Evolutionary conservation across 2,797 vertebrate genomes (phyloP).

Genomic region (Apogon talboti): DNA sequence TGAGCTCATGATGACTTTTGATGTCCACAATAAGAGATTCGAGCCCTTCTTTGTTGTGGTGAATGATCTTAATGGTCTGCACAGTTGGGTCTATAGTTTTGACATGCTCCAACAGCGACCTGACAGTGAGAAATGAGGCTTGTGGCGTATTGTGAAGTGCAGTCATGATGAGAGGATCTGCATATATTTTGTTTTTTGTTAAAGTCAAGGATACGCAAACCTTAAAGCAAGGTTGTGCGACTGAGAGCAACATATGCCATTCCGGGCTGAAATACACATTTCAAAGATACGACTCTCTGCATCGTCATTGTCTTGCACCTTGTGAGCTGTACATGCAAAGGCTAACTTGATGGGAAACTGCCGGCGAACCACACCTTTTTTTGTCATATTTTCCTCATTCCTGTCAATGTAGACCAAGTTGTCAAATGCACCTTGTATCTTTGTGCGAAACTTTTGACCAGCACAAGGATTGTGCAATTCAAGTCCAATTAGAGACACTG

Average conservation of each 20-base stretch:
- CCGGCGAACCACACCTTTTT: fast-evolving
- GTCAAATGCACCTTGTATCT: background rate
- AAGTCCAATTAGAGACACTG: background rate
- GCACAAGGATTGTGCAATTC: background rate
- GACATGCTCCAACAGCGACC: background rate
- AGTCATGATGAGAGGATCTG: background rate
- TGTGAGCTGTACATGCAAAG: slow-evolving; percentile 2
- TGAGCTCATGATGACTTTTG: background rate
- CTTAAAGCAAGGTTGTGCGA: background rate
- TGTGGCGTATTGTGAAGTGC: background rate
- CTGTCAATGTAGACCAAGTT: slow-evolving; percentile 7
- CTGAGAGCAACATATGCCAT: too few relatives aligned
- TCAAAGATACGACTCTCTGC: background rate
- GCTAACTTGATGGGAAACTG: background rate
- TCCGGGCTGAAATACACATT: background rate
- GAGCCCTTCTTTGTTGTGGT: slow-evolving; percentile 3
- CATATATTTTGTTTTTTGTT: background rate
- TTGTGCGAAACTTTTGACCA: background rate
- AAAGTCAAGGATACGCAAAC: background rate
- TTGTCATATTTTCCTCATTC: background rate
- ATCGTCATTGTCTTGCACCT: slow-evolving; percentile 8
- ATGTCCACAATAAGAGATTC: background rate
- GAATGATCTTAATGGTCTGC: background rate
- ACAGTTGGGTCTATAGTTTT: background rate
- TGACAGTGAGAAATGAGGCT: background rate